Evolutionary conservation across 2,888 invertebrate genomes (phyloP).

Genomic region (Pseudanteris insignis): DNA sequence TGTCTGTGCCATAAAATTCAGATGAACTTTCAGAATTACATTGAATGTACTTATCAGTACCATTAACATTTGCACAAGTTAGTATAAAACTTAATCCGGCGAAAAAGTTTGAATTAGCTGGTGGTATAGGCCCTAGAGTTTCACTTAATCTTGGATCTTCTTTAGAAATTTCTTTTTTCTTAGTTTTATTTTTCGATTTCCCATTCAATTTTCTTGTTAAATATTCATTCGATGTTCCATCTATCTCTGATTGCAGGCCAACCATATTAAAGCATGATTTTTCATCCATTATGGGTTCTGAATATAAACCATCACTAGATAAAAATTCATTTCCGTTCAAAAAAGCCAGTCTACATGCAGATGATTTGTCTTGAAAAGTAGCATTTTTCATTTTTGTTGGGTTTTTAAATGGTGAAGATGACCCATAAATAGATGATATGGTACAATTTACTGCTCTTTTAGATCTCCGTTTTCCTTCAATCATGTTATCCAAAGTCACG

Average conservation of each 20-base stretch:
- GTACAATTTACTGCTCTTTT: slow-evolving; percentile 49
- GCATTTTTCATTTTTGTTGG: slow-evolving; percentile 41
- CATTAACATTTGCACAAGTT: slow-evolving; percentile 69
- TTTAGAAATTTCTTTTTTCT: slow-evolving; percentile 52
- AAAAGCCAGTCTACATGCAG: slow-evolving; percentile 2
- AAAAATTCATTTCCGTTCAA: background rate
- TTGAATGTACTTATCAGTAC: slow-evolving; percentile 50
- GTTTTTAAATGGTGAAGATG: slow-evolving; percentile 1
- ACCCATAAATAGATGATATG: background rate
- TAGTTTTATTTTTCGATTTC: slow-evolving; percentile 68
- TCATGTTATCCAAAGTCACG: slow-evolving; percentile 57
- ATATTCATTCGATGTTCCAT: slow-evolving; percentile 50
- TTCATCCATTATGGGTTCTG: slow-evolving; percentile 7
- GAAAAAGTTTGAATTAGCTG: slow-evolving; percentile 67
- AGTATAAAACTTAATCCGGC: slow-evolving; percentile 69
- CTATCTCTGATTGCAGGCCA: slow-evolving; percentile 56
- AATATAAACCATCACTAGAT: slow-evolving; percentile 3
- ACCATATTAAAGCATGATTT: slow-evolving; percentile 15
- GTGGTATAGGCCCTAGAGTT: slow-evolving; percentile 70
- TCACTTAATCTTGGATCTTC: slow-evolving; percentile 68
- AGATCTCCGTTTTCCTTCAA: slow-evolving; percentile 56
- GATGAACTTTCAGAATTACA: slow-evolving; percentile 63
- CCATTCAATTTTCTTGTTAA: slow-evolving; percentile 45
- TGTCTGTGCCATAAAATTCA: slow-evolving; percentile 68
- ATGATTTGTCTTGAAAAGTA: slow-evolving; percentile 21